These are phyloP conservation scores for Euleptes europaea DNA, from an alignment of 2,113 vertebrate species.

Conservation along the genomic window DNA sequence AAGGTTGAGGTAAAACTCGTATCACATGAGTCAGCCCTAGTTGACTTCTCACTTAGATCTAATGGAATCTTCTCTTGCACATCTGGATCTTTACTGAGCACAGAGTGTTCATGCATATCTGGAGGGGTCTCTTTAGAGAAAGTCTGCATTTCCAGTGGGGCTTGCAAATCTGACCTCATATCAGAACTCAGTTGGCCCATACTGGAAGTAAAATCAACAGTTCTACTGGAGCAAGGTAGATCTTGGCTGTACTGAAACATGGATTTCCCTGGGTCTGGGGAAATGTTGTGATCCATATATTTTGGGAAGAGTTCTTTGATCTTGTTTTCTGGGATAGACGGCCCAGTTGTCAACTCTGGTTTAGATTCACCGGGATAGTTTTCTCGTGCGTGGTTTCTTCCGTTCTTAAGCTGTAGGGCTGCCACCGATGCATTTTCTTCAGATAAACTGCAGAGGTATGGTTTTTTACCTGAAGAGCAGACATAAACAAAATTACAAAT, in stretches of 20 bases:
- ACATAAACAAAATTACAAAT: conserved; percentile 51
- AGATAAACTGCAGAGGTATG: conserved; percentile 78
- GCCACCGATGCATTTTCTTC: conserved; percentile 61
- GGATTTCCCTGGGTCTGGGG: conserved; percentile 76
- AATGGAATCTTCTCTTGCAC: conserved; percentile 66
- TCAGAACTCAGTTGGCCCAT: conserved; percentile 32
- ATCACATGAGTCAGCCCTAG: conserved; percentile 63
- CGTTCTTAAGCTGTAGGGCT: conserved; percentile 70
- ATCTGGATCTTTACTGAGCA: conserved; percentile 38
- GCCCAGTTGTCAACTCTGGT: conserved; percentile 30
- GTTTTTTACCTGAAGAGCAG: conserved; percentile 81
- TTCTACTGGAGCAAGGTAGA: conserved; percentile 50
- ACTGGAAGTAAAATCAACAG: background rate
- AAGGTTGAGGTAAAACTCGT: conserved; percentile 63
- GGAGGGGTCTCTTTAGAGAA: conserved; percentile 45
- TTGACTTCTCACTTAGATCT: conserved; percentile 76
- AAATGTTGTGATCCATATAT: conserved; percentile 66
- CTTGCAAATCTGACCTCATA: conserved; percentile 46
- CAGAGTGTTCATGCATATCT: conserved; percentile 51
- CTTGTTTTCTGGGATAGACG: conserved; percentile 51
- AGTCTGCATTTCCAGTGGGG: conserved; percentile 33
- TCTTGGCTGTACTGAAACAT: conserved; percentile 72
- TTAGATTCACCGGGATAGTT: conserved; percentile 42
- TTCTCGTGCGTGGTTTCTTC: conserved; percentile 23
- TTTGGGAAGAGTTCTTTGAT: conserved; percentile 64